Evolutionary conservation across 92 coral and sea anemone species (phyloP).

Genomic region (Muricea muricata): DNA sequence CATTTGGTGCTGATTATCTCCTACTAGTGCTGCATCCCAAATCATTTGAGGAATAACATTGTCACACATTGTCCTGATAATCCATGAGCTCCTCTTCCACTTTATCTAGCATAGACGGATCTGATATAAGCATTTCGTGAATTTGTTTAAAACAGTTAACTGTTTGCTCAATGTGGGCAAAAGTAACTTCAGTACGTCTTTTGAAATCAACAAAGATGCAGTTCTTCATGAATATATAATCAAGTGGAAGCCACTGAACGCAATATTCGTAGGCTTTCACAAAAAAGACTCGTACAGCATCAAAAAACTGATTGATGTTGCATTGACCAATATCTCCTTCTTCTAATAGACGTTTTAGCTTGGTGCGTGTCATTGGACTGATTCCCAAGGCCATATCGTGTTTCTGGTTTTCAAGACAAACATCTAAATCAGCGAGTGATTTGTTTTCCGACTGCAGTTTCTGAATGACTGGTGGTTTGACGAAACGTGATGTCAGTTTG

Average conservation of each 20-base stretch:
- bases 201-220: conserved; percentile 62
- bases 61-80: not conserved
- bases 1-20: conserved; percentile 35
- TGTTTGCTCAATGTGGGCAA: conserved; percentile 46
- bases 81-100: conserved; percentile 16
- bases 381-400: conserved; percentile 51
- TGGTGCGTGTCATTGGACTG: conserved; percentile 51
- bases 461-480: conserved; percentile 40
- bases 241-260: conserved; percentile 69
- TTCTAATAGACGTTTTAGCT: conserved; percentile 23
- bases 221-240: conserved; percentile 59
- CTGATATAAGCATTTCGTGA: conserved; percentile 13
- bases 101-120: not conserved
- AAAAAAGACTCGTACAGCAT: conserved; percentile 56
- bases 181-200: conserved; percentile 33
- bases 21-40: conserved; percentile 37
- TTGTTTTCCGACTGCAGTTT: conserved; percentile 46
- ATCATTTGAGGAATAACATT: not conserved
- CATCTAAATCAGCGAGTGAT: conserved; percentile 57
- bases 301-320: conserved; percentile 59
- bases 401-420: conserved; percentile 61
- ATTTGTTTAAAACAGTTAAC: conserved; percentile 23
- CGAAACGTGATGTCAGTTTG: conserved; percentile 55
- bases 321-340: conserved; percentile 55
- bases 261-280: conserved; percentile 59